Base-by-base conservation (phyloP, 2,113 vertebrate species). In the Pachypanchax playfairii region DNA sequence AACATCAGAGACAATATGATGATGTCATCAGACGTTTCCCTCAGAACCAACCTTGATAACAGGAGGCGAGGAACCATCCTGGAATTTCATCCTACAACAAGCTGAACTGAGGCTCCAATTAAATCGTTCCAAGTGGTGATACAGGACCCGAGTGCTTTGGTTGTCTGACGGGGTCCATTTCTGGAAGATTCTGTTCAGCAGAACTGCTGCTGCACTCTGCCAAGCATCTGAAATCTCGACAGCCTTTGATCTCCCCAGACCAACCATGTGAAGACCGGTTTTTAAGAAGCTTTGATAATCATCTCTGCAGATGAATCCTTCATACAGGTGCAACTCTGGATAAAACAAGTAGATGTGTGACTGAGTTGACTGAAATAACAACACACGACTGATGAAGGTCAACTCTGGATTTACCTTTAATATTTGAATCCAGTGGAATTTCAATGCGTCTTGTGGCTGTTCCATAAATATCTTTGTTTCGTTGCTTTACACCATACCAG, bases 271-370 rank as follows among this genome's bases (percentile, higher is more conserved):
- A 12, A 67, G 29, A 3, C 64, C 0, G 2, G 20, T 18, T 6
- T 0, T 0, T 0, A 4, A 1, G 0, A 54, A 0, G 4, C 39
- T 6, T 1, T 11, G 18, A 9, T 0, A 9, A 0, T 70, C 61
- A 1, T 6, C 0, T 1, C 10, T 21, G 26, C 29, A 1, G 13
- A 92, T 82, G 61, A 76, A 5, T 22, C 75, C 86, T 56, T 91
- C 91, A 25, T 90, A 91, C 9, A 88, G 52, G 26, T 91, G 88
- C 0, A 91, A 0, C 54, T 91, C 91, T 92, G 25, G 0, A 70
- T 0, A 54, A 21, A 35, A 57, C 11, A 33, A 18, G 12, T 1
- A 46, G 51, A 6, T 18, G 6, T 7, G 4, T 3, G 15, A 43
- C 66, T 21, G 44, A 17, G 8, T 50, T 9, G 42, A 6, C 5